phyloP scores from a whole-genome alignment of 2,888 invertebrate genomes.

The Drosophila hawaiiensis region DNA sequence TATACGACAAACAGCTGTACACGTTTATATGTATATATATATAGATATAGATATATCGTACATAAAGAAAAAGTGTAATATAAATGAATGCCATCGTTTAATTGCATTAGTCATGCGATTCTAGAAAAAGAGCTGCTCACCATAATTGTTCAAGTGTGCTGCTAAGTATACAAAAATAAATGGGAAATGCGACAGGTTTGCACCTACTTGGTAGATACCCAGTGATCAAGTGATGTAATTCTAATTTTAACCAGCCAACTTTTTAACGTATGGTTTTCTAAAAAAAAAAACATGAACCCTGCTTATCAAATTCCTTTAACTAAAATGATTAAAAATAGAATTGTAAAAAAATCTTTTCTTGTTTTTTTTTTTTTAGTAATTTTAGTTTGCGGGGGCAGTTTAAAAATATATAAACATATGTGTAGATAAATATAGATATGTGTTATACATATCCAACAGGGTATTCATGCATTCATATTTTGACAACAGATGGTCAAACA shows the following conservation, averaged over 20 bases:
- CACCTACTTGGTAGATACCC: not conserved
- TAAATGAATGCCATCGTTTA: slow-evolving; percentile 20
- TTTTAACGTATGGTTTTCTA: not conserved
- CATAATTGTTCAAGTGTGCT: slow-evolving; percentile 14
- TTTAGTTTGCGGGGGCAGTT: not conserved
- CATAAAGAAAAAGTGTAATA: slow-evolving; percentile 4
- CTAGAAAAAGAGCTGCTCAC: slow-evolving; percentile 19
- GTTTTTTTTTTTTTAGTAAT: not conserved
- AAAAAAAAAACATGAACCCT: not conserved
- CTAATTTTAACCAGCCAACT: not conserved
- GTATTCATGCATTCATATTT: not conserved
- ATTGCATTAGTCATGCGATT: slow-evolving; percentile 49
- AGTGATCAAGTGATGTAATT: not conserved
- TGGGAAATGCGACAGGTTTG: not conserved
- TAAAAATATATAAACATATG: too few relatives aligned
- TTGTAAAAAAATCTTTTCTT: not conserved
- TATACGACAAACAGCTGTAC: slow-evolving; percentile 11
- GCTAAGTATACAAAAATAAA: slow-evolving; percentile 4
- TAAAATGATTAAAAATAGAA: not conserved
- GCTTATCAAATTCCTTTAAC: not conserved
- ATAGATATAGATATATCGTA: slow-evolving; percentile 5
- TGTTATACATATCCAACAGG: not conserved
- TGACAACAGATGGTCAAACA: not conserved
- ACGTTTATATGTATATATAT: not conserved
- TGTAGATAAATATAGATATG: not conserved